Percentiles rank a stretch among this genome's conserved stretches.
Conservation (phyloP, 2,113 vertebrate genomes). For the Austrofundulus limnaeus region DNA sequence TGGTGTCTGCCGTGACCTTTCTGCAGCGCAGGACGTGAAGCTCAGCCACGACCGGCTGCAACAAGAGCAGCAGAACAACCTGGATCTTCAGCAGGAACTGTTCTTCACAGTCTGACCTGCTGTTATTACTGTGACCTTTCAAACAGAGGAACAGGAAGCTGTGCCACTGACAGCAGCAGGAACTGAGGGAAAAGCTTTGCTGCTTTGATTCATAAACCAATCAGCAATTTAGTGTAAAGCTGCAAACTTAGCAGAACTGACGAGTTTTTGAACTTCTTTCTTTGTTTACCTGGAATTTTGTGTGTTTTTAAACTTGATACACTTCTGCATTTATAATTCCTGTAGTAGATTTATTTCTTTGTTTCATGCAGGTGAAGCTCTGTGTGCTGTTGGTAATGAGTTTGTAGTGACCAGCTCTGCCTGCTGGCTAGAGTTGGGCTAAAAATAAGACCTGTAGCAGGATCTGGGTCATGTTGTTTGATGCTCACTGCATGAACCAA, state of each 20-base stretch:
- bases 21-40: slow-evolving; percentile 58
- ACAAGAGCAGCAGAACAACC: slow-evolving; percentile 1
- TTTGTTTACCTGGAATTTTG: not conserved
- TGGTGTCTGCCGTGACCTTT: slow-evolving; percentile 60
- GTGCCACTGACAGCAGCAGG: slow-evolving; percentile 29
- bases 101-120: not conserved
- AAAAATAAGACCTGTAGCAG: slow-evolving; percentile 53
- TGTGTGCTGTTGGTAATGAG: slow-evolving; percentile 35
- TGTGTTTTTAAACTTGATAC: not conserved
- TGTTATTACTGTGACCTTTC: slow-evolving; percentile 56
- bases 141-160: slow-evolving; percentile 45
- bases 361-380: slow-evolving; percentile 19
- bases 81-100: slow-evolving; percentile 11
- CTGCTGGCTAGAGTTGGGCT: slow-evolving; percentile 42
- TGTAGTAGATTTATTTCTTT: not conserved
- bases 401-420: slow-evolving; percentile 18
- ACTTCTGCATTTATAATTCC: not conserved
- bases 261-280: not conserved
- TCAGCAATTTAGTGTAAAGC: not conserved
- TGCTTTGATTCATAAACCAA: not conserved
- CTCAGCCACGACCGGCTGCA: not conserved
- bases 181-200: slow-evolving; percentile 34
- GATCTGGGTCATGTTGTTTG: slow-evolving; percentile 60
- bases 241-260: not conserved
- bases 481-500: slow-evolving; percentile 47